These are phyloP conservation scores for Bos indicus DNA, from an alignment of 2,113 vertebrate species.

Conservation along the genomic window DNA sequence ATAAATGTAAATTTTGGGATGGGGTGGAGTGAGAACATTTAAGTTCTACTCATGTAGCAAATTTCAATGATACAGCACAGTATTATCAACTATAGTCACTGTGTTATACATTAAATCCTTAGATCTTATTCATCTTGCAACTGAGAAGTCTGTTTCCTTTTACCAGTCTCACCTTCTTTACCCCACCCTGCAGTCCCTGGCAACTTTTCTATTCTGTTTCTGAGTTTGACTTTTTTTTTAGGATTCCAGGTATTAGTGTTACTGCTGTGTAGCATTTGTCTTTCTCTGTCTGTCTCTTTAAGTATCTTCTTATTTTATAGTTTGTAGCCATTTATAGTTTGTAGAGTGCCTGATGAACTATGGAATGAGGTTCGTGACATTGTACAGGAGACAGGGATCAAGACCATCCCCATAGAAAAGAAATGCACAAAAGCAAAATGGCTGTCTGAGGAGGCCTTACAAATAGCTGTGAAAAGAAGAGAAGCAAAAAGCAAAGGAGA, in stretches of 20 bases:
- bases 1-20: not conserved
- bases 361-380: fast-evolving
- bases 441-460: no score
- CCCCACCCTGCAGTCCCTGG: not conserved
- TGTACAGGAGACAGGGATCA: no score
- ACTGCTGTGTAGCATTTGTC: not conserved
- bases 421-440: no score
- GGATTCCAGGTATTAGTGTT: not conserved
- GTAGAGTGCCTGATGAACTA: no score
- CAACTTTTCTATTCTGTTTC: not conserved
- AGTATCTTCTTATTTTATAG: not conserved
- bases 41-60: not conserved
- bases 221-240: not conserved
- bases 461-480: no score
- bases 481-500: no score
- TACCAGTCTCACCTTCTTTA: not conserved
- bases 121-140: not conserved
- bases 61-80: not conserved
- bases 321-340: not conserved
- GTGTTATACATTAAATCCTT: not conserved
- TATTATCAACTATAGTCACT: not conserved
- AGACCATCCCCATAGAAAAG: no score
- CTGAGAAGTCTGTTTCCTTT: not conserved
- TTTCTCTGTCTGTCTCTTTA: not conserved
- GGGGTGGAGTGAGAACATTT: not conserved